phyloP scores from a whole-genome alignment of 2,113 vertebrate genomes.

The Gallinago undulata region DNA sequence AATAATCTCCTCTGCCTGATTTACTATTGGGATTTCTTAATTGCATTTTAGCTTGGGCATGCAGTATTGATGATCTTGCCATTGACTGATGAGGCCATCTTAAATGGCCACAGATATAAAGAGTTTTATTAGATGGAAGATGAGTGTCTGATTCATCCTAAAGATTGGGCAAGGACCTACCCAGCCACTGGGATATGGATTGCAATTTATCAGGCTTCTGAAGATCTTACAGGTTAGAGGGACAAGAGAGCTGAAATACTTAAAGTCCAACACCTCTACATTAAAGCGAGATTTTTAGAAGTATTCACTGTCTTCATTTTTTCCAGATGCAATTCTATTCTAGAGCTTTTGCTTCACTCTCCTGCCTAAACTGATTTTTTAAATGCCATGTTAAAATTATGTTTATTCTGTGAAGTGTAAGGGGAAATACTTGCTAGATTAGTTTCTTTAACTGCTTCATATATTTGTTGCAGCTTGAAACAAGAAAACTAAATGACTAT shows the following conservation, averaged over 20 bases:
- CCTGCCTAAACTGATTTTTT: background rate
- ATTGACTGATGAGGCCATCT: background rate
- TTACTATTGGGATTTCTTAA: background rate
- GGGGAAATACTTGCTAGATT: background rate
- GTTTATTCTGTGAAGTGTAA: background rate
- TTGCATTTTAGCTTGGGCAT: background rate
- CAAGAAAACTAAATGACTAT: background rate
- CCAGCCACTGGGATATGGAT: background rate
- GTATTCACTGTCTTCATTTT: background rate
- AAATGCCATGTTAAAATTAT: background rate
- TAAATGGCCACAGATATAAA: background rate
- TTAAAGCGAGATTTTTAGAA: background rate
- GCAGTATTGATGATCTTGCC: background rate
- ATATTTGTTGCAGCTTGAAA: background rate
- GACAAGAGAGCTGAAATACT: background rate
- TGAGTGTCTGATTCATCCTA: background rate
- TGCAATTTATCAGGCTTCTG: background rate
- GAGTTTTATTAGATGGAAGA: background rate
- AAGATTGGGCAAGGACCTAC: background rate
- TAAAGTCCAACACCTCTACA: background rate
- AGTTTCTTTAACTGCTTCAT: background rate
- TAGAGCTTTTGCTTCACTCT: background rate
- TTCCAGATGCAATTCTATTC: background rate
- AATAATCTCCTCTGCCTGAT: background rate
- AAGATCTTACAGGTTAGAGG: background rate